Evolutionary conservation across 2,797 vertebrate genomes (phyloP).

Genomic region (Erithacus rubecula): DNA sequence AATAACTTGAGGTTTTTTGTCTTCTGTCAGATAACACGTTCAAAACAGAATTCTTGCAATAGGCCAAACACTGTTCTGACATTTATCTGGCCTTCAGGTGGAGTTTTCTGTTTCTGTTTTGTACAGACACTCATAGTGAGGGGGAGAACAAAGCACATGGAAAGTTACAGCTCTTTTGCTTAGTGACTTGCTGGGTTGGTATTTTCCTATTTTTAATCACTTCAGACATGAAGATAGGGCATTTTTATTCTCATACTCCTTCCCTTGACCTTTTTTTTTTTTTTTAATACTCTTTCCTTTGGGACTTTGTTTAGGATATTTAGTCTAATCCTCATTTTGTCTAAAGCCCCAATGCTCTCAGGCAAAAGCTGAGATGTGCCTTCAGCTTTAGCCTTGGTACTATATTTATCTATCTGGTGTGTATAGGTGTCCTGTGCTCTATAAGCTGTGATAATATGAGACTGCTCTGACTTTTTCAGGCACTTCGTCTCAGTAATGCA

Average conservation of each 20-base stretch:
- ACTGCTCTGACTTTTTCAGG: slow-evolving; percentile 69
- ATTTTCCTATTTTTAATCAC: background rate
- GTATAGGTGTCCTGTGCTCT: background rate
- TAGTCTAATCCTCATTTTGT: background rate
- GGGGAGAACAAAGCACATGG: background rate
- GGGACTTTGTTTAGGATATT: background rate
- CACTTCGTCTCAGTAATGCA: slow-evolving; percentile 84
- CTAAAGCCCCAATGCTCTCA: background rate
- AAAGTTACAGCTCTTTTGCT: background rate
- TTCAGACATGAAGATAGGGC: background rate
- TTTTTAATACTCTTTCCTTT: background rate
- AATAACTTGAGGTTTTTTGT: background rate
- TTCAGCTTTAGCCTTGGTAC: background rate
- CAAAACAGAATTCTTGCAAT: background rate
- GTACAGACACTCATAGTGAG: background rate
- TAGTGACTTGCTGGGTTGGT: background rate
- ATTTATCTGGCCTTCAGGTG: background rate
- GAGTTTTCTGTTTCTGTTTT: background rate
- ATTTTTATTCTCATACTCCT: background rate
- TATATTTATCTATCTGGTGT: background rate
- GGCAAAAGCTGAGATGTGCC: background rate
- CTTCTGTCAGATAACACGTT: background rate
- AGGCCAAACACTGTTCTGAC: background rate
- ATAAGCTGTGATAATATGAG: background rate
- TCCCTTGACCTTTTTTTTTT: background rate